These are phyloP conservation scores for Poecilus cupreus DNA, from an alignment of 2,888 invertebrate genomes.

Conservation along the genomic window DNA sequence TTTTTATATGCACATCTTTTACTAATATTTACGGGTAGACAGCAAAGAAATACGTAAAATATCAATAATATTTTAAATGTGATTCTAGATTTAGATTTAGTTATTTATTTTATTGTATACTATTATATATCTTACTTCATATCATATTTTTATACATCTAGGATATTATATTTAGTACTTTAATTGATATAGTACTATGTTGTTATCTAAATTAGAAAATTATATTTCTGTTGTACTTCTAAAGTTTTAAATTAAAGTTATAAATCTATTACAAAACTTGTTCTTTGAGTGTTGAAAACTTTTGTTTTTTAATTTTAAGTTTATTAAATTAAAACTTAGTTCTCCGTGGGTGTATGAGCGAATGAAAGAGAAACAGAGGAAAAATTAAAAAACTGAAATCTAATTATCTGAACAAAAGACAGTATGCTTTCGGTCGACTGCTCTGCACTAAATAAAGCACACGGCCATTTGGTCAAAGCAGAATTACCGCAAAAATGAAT, in stretches of 20 bases:
- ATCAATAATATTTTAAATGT: neutral
- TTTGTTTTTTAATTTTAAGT: conserved; percentile 6
- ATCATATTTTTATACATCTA: conserved; percentile 27
- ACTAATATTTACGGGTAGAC: too few relatives aligned
- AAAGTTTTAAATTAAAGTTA: conserved; percentile 29
- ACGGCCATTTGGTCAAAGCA: neutral
- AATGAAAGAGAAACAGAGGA: neutral
- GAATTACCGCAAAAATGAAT: conserved; percentile 9
- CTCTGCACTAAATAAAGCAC: neutral
- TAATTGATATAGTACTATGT: neutral
- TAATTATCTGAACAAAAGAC: conserved; percentile 20
- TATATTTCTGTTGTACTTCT: conserved; percentile 13
- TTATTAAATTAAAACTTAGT: neutral
- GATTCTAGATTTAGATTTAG: neutral
- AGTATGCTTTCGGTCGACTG: neutral
- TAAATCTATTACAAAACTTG: neutral
- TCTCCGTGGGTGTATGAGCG: neutral
- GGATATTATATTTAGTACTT: neutral
- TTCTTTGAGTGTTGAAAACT: neutral
- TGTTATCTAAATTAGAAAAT: neutral
- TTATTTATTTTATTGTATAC: neutral
- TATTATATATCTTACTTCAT: neutral
- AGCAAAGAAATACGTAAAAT: neutral
- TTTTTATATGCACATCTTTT: neutral
- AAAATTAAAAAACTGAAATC: conserved; percentile 29